phyloP scores from a whole-genome alignment of 2,113 vertebrate genomes.

The Pterocles gutturalis region DNA sequence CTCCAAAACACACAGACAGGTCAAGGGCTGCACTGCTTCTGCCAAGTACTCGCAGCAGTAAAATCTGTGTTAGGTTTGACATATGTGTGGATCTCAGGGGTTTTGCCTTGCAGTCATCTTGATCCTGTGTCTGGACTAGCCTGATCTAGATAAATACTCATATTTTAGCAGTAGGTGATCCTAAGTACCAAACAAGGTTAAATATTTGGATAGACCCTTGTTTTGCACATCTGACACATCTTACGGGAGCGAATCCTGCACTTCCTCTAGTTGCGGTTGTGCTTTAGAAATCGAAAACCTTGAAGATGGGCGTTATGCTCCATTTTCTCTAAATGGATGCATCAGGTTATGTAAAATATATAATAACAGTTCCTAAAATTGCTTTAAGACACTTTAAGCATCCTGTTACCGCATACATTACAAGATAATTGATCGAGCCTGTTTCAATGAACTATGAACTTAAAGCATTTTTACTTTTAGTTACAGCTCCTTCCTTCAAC shows the following conservation, averaged over 20 bases:
- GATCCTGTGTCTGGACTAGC: not conserved
- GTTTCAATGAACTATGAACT: constrained; percentile 2
- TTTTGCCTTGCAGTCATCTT: not conserved
- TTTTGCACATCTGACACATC: not conserved
- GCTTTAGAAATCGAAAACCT: not conserved
- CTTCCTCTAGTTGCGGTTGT: not conserved
- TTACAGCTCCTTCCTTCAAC: not conserved
- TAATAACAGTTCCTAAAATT: not conserved
- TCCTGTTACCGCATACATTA: not conserved
- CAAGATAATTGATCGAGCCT: not conserved
- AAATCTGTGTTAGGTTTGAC: not conserved
- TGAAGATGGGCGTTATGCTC: not conserved
- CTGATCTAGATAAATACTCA: rapidly evolving
- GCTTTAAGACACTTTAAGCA: not conserved
- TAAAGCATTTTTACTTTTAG: not conserved
- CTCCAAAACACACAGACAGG: not conserved
- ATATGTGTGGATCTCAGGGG: rapidly evolving
- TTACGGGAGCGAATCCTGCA: not conserved
- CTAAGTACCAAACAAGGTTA: not conserved
- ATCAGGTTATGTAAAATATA: not conserved
- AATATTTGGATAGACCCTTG: not conserved
- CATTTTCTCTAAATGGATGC: not conserved
- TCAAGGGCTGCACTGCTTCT: not conserved
- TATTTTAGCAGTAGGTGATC: not conserved
- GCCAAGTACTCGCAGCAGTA: not conserved